phyloP scores from a whole-genome alignment of 2,113 vertebrate genomes.

The Neoarius graeffei region DNA sequence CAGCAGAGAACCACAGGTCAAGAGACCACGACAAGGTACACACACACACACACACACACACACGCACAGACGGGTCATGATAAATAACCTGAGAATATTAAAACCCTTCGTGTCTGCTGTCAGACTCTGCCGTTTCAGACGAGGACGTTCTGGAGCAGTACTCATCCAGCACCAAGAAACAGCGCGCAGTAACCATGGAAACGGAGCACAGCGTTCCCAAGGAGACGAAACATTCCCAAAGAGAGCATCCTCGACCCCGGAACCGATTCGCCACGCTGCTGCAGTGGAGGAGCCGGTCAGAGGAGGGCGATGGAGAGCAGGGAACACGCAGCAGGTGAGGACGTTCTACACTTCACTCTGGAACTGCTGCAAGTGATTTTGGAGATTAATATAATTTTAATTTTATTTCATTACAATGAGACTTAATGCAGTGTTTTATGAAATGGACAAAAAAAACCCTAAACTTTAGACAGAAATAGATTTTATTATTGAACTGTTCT shows the following conservation, averaged over 20 bases:
- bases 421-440: too few relatives aligned
- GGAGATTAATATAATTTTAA: too few relatives aligned
- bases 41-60: conserved; percentile 15
- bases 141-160: conserved; percentile 88
- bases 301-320: conserved; percentile 65
- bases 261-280: conserved; percentile 86
- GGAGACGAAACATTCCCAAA: conserved; percentile 4
- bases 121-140: conserved; percentile 77
- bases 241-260: conserved; percentile 56
- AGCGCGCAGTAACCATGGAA: conserved; percentile 34
- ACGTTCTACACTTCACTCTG: too few relatives aligned
- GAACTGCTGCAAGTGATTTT: too few relatives aligned
- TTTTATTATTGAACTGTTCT: too few relatives aligned
- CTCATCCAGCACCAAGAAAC: conserved; percentile 76
- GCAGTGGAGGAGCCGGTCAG: conserved; percentile 79
- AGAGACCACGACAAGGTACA: conserved; percentile 83
- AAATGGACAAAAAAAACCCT: too few relatives aligned
- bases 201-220: background rate
- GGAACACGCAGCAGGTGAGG: conserved; percentile 86
- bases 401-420: too few relatives aligned
- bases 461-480: too few relatives aligned
- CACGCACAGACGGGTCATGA: background rate
- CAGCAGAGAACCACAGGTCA: conserved; percentile 72
- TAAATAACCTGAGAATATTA: background rate
- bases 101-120: background rate